Conservation (phyloP, 2,888 invertebrate genomes). For the Resseliella maxima region DNA sequence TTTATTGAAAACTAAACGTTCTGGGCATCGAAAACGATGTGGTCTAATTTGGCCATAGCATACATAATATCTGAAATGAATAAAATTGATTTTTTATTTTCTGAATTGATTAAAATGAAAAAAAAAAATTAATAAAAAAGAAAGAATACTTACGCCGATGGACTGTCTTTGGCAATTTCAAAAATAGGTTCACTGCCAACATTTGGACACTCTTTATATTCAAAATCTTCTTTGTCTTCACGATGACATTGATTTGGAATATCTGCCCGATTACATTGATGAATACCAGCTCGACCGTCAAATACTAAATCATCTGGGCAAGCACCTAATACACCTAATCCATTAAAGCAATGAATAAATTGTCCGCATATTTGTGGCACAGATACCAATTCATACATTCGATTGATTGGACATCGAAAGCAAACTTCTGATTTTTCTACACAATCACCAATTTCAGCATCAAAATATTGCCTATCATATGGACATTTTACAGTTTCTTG, state of each 20-base stretch:
- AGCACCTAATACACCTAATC: not conserved
- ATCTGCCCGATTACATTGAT: not conserved
- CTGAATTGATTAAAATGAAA: too few relatives aligned
- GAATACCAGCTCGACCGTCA: not conserved
- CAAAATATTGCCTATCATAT: not conserved
- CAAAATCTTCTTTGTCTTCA: not conserved
- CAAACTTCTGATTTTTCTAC: not conserved
- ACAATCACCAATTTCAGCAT: not conserved
- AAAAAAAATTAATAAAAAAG: not conserved
- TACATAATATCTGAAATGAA: not conserved
- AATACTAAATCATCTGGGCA: not conserved
- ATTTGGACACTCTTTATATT: not conserved
- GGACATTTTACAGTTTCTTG: not conserved
- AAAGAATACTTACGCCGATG: not conserved
- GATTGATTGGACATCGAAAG: not conserved
- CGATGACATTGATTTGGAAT: not conserved
- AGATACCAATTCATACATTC: not conserved
- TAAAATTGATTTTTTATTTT: not conserved
- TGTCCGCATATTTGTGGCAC: not conserved
- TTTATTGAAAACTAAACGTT: not conserved
- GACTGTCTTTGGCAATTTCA: not conserved
- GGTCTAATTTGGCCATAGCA: not conserved
- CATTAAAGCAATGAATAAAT: not conserved
- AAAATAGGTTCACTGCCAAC: not conserved
- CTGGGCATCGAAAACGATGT: not conserved